phyloP scores from a whole-genome alignment of 2,113 vertebrate species.

The Australoheros scitulus region DNA sequence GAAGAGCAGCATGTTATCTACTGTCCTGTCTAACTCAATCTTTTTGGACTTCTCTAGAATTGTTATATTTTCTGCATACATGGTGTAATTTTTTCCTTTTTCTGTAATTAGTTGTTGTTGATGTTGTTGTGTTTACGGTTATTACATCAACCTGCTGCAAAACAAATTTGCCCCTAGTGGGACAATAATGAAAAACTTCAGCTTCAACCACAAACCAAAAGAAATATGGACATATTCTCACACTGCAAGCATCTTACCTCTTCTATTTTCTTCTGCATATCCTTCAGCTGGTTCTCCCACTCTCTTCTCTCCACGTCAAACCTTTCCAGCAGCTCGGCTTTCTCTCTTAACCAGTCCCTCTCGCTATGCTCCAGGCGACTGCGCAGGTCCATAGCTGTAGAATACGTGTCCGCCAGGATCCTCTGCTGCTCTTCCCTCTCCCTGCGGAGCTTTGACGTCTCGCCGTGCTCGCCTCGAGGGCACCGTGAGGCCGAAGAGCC shows the following conservation, averaged over 20 bases:
- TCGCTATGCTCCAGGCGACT: conserved; percentile 87
- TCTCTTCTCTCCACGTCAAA: conserved; percentile 94
- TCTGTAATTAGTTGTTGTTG: neutral
- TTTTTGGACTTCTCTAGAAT: neutral
- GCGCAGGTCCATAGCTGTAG: conserved; percentile 87
- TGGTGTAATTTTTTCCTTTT: neutral
- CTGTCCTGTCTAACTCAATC: too few relatives aligned
- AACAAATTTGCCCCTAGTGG: neutral
- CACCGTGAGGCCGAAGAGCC: conserved; percentile 35
- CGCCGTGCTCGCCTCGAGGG: conserved; percentile 9
- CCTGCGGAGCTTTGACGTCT: conserved; percentile 61
- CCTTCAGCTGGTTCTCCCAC: conserved; percentile 95
- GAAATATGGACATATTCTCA: neutral
- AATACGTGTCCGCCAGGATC: conserved; percentile 77
- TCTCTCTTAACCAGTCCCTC: conserved; percentile 88
- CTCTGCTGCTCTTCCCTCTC: conserved; percentile 81
- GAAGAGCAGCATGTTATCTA: too few relatives aligned
- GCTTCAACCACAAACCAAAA: neutral
- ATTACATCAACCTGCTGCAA: neutral
- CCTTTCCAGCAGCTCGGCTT: conserved; percentile 90
- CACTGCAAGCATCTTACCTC: conserved; percentile 80
- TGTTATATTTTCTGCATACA: neutral
- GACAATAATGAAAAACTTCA: neutral
- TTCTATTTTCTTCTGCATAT: conserved; percentile 97
- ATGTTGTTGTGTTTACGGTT: neutral